These are phyloP conservation scores for Crax fasciolata DNA, from an alignment of 2,797 vertebrate species.

Conservation along the genomic window DNA sequence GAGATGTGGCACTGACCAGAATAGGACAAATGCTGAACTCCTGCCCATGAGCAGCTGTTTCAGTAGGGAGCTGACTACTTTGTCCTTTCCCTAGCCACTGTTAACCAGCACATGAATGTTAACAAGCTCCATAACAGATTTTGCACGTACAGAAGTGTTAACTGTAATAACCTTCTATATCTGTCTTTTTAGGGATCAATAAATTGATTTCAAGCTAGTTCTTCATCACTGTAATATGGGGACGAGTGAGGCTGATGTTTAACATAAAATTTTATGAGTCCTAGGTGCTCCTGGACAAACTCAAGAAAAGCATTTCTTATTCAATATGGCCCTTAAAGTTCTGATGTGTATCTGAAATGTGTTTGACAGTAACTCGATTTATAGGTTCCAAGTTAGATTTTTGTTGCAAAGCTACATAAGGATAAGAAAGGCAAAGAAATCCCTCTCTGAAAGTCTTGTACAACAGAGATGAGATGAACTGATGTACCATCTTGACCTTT, in stretches of 20 bases:
- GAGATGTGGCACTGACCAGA: background rate
- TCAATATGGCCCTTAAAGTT: slow-evolving; percentile 1
- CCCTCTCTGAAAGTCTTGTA: background rate
- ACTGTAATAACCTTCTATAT: slow-evolving; percentile 53
- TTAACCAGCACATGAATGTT: background rate
- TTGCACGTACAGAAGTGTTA: slow-evolving; percentile 16
- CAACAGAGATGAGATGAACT: background rate
- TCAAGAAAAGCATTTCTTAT: background rate
- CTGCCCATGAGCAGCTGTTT: background rate
- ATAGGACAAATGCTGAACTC: background rate
- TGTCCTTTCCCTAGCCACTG: background rate
- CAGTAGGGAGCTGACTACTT: background rate
- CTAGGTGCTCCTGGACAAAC: slow-evolving; percentile 29
- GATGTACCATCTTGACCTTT: background rate
- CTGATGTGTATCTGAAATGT: slow-evolving; percentile 14
- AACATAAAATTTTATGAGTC: slow-evolving; percentile 17
- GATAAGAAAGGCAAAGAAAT: background rate
- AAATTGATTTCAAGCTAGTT: slow-evolving; percentile 36
- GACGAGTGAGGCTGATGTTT: slow-evolving; percentile 45
- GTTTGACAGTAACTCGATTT: slow-evolving; percentile 42
- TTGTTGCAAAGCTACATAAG: background rate
- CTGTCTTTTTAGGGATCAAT: slow-evolving; percentile 48
- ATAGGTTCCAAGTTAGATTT: background rate
- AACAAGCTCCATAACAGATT: slow-evolving; percentile 43
- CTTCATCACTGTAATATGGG: slow-evolving; percentile 30